A percentile compares a stretch with the other conserved stretches of the same genome.
These are phyloP conservation scores for Tortricodes alternella DNA, from an alignment of 2,888 invertebrate genomes.

Conservation along the genomic window DNA sequence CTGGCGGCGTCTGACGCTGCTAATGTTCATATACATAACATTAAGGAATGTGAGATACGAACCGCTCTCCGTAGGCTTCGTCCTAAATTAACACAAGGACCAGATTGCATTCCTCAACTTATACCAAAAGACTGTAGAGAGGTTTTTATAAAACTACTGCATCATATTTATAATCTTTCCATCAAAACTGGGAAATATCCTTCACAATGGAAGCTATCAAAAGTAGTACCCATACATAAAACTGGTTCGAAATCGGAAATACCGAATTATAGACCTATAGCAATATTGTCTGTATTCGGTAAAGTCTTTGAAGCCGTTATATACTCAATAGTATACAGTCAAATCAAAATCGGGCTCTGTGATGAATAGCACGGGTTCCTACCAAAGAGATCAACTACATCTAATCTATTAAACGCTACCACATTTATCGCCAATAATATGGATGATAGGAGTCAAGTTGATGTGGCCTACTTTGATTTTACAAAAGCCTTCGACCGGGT, in stretches of 20 bases:
- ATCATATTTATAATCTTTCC: background rate
- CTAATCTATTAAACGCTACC: background rate
- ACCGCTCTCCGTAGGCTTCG: background rate
- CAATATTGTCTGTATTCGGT: background rate
- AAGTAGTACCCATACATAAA: constrained; percentile 1
- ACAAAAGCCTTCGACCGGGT: too few species aligned
- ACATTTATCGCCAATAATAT: background rate
- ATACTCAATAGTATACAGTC: background rate
- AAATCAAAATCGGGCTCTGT: background rate
- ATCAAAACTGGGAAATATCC: background rate
- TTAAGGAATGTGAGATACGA: background rate
- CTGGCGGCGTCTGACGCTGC: background rate
- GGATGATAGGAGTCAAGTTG: background rate
- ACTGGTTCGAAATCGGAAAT: background rate
- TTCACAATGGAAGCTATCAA: background rate
- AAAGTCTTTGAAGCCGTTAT: background rate
- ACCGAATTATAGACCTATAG: background rate
- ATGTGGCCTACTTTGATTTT: too few species aligned
- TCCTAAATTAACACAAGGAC: background rate
- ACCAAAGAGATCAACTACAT: background rate
- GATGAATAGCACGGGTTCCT: background rate
- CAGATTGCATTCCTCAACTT: background rate
- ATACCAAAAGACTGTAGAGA: background rate
- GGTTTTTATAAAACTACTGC: background rate
- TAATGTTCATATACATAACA: background rate